phyloP scores from a whole-genome alignment of 2,888 invertebrate species.

The Coecobrya sp. region DNA sequence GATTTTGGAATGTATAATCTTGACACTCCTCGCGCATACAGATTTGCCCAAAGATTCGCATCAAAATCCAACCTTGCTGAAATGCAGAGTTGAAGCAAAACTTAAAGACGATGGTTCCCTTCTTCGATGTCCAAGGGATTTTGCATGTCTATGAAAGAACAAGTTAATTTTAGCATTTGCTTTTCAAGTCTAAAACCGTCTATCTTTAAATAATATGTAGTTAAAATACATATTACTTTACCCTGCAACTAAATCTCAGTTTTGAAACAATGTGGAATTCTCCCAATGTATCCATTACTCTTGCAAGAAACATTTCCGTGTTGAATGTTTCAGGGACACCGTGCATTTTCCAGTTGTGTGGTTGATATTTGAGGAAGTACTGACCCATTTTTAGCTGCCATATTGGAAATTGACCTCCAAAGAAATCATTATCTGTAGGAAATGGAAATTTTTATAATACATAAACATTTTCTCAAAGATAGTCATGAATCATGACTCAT shows the following conservation, averaged over 20 bases:
- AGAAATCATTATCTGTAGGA: constrained; percentile 62
- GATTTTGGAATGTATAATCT: constrained; percentile 65
- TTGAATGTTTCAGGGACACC: constrained; percentile 67
- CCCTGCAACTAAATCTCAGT: constrained; percentile 76
- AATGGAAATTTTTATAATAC: neutral
- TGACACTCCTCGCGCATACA: constrained; percentile 64
- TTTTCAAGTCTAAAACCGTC: too few relatives aligned
- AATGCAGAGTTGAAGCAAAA: constrained; percentile 26
- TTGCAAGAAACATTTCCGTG: constrained; percentile 28
- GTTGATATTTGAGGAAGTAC: constrained; percentile 64
- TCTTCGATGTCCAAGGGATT: constrained; percentile 74
- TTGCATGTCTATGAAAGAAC: constrained; percentile 50
- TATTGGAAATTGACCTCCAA: constrained; percentile 70
- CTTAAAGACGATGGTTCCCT: constrained; percentile 68
- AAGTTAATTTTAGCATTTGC: neutral
- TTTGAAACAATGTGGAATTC: constrained; percentile 73
- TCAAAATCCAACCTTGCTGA: constrained; percentile 66
- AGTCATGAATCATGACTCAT: neutral
- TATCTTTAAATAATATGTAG: too few relatives aligned
- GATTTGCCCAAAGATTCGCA: constrained; percentile 71
- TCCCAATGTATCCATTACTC: neutral
- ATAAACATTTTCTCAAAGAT: neutral
- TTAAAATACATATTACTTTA: too few relatives aligned
- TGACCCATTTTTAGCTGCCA: constrained; percentile 74
- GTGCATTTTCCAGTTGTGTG: constrained; percentile 68